These are phyloP conservation scores for Atherix ibis DNA, from an alignment of 2,888 invertebrate species.

Conservation along the genomic window DNA sequence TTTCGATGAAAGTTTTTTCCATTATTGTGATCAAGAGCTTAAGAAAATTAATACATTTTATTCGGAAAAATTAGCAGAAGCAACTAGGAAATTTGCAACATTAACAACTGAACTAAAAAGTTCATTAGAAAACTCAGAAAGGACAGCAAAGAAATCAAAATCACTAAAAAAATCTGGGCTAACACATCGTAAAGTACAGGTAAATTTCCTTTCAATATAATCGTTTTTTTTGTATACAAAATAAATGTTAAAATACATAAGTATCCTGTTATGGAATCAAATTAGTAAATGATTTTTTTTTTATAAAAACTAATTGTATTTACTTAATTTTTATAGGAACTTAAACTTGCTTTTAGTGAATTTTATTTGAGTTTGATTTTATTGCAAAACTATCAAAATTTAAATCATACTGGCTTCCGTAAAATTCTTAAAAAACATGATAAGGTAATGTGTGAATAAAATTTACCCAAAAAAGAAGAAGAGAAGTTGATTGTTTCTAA, in stretches of 20 bases:
- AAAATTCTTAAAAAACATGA: constrained; percentile 99
- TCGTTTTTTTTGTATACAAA: no score
- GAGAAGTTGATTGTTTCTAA: background rate
- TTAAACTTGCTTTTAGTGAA: constrained; percentile 96
- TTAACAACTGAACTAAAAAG: constrained; percentile 72
- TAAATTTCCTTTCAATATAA: constrained; percentile 3
- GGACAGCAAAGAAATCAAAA: constrained; percentile 31
- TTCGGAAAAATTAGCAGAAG: constrained; percentile 95
- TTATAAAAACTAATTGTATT: constrained; percentile 3
- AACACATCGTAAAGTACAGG: constrained; percentile 63
- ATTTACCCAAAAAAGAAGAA: background rate
- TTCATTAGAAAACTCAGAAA: constrained; percentile 38
- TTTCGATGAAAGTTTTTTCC: constrained; percentile 91
- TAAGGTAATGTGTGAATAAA: constrained; percentile 46
- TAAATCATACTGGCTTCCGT: constrained; percentile 96
- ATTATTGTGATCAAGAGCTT: constrained; percentile 86
- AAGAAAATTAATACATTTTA: constrained; percentile 96
- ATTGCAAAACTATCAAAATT: constrained; percentile 93
- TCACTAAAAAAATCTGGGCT: constrained; percentile 37
- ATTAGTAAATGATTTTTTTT: constrained; percentile 3
- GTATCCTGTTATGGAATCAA: background rate
- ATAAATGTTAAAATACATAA: no score
- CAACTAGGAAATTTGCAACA: constrained; percentile 83
- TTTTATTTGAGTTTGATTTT: constrained; percentile 93
- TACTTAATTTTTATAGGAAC: constrained; percentile 38